phyloP scores from a whole-genome alignment of 2,888 invertebrate genomes.

The Lycaena phlaeas region DNA sequence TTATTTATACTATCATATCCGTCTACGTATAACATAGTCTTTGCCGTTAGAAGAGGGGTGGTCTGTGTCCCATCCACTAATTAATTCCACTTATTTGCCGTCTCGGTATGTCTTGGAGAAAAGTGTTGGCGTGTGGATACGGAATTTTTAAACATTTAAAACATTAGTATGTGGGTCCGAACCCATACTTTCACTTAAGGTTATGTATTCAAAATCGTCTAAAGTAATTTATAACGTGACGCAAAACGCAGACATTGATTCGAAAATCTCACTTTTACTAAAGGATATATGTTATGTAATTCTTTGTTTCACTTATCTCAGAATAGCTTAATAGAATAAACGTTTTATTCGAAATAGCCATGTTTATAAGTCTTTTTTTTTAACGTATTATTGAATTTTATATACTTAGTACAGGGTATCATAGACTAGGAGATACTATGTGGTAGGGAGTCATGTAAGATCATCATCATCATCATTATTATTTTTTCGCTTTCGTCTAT shows the following conservation, averaged over 20 bases:
- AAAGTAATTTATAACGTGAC: conserved; percentile 62
- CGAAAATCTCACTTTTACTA: conserved; percentile 22
- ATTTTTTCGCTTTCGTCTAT: too few species aligned
- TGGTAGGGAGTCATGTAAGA: too few species aligned
- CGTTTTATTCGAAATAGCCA: too few species aligned
- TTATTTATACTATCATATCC: too few species aligned
- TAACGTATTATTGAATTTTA: too few species aligned
- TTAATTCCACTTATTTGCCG: conserved; percentile 63
- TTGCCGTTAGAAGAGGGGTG: conserved; percentile 45
- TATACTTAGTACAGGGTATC: too few species aligned
- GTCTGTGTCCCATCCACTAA: conserved; percentile 51
- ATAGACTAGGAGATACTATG: too few species aligned
- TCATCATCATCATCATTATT: too few species aligned
- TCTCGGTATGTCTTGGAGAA: conserved; percentile 53
- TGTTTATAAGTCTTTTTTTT: too few species aligned
- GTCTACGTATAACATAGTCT: conserved; percentile 28
- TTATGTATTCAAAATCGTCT: conserved; percentile 64
- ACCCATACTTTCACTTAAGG: conserved; percentile 64
- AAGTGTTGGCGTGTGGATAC: conserved; percentile 54
- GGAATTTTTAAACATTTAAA: conserved; percentile 65
- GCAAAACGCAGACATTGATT: conserved; percentile 38
- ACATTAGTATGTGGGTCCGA: conserved; percentile 63
- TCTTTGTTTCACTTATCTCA: background rate
- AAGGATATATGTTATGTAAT: conserved; percentile 4
- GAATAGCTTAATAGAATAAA: too few species aligned